Evolutionary conservation across 30 jellyfish, hydroid and myxozoan genomes (phyloP).

Genomic region (Pseudorhiza aurosa): DNA sequence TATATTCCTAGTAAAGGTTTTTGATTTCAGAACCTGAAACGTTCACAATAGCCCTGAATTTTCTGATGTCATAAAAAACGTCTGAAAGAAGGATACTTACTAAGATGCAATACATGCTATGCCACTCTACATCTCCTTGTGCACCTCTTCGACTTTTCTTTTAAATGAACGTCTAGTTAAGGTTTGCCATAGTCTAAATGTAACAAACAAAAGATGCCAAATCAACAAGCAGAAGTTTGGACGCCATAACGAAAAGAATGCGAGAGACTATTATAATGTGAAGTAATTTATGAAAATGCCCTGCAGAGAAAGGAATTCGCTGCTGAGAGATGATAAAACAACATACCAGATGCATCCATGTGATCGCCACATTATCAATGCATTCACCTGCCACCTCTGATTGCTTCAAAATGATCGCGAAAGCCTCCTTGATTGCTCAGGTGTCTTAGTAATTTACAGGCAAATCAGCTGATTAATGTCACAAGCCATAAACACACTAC

Average conservation of each 20-base stretch:
- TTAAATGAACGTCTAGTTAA: neutral
- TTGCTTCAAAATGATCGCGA: neutral
- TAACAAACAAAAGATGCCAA: neutral
- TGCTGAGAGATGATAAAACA: neutral
- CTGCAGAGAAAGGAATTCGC: neutral
- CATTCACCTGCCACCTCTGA: constrained; percentile 20
- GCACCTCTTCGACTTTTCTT: neutral
- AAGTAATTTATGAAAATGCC: neutral
- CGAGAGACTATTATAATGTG: neutral
- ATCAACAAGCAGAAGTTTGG: constrained; percentile 19
- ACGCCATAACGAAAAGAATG: neutral
- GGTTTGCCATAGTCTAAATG: neutral
- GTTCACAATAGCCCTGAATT: no score
- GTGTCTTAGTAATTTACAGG: neutral
- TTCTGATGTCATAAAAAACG: no score
- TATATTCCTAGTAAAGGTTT: no score
- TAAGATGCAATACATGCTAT: no score
- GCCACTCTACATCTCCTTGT: neutral
- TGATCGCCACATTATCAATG: neutral
- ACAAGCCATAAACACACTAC: no score
- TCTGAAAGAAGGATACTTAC: no score
- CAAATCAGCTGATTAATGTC: neutral
- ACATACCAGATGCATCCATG: constrained; percentile 23
- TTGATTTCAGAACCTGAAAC: no score
- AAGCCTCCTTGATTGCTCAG: neutral